A percentile compares a stretch with the other conserved stretches of the same genome.
Conservation (phyloP, 2,888 invertebrate species). For the Torymus texanus region DNA sequence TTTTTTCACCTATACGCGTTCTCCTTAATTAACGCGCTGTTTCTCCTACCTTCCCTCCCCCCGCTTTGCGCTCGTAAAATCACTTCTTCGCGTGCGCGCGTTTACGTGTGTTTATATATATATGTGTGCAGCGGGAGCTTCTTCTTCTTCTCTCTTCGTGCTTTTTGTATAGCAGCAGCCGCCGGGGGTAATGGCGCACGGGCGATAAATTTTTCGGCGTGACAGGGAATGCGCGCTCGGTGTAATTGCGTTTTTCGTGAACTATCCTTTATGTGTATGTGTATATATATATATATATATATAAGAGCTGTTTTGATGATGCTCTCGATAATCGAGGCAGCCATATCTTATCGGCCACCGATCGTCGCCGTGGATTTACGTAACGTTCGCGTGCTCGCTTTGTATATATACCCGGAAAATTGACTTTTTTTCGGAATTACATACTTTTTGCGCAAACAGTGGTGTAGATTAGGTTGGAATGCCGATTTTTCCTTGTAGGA, state of each 20-base stretch:
- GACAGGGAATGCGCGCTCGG: not conserved
- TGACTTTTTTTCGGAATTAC: no score
- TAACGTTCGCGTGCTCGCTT: no score
- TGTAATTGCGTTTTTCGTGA: not conserved
- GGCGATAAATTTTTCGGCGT: slow-evolving; percentile 26
- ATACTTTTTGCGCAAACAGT: no score
- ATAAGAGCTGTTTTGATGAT: no score
- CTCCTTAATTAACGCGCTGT: slow-evolving; percentile 15
- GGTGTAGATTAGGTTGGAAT: no score
- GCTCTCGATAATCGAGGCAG: no score
- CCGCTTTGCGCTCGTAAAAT: slow-evolving; percentile 44
- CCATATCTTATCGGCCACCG: no score
- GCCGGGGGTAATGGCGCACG: slow-evolving; percentile 12
- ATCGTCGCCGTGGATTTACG: no score
- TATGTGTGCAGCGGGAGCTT: not conserved
- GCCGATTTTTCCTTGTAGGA: no score
- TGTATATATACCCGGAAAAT: no score
- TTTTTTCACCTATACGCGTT: slow-evolving; percentile 7
- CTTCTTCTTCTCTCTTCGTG: not conserved
- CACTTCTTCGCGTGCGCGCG: slow-evolving; percentile 31
- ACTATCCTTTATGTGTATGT: not conserved
- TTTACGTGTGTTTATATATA: no score
- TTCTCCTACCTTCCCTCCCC: slow-evolving; percentile 28
- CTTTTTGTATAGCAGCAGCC: slow-evolving; percentile 1
- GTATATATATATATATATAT: not conserved